phyloP scores from a whole-genome alignment of 2,113 vertebrate species.

The Xiphophorus couchianus region DNA sequence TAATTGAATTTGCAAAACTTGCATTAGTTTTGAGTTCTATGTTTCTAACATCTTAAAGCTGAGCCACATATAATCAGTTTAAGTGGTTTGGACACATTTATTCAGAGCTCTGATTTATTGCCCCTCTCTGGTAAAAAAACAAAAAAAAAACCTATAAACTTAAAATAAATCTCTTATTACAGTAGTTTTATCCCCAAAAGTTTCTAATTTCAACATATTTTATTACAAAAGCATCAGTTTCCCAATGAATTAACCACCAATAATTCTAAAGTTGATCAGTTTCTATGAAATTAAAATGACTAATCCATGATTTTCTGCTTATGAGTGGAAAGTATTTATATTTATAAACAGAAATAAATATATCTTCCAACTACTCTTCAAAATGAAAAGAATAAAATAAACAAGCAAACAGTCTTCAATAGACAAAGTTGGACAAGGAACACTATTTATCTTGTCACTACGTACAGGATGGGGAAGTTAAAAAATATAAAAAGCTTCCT shows the following conservation, averaged over 20 bases:
- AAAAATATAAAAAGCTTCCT: no score
- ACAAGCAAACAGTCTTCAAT: not conserved
- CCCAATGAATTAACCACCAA: not conserved
- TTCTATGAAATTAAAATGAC: not conserved
- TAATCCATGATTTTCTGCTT: not conserved
- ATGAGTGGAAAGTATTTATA: no score
- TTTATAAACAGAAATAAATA: no score
- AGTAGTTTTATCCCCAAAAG: not conserved
- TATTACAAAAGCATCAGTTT: not conserved
- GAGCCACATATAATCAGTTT: not conserved
- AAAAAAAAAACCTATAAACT: no score
- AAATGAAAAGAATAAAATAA: not conserved
- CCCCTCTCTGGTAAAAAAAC: not conserved
- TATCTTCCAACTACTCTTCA: not conserved
- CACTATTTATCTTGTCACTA: not conserved
- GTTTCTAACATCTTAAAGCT: no score
- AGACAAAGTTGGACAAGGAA: not conserved
- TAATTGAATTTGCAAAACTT: no score
- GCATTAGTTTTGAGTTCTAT: no score
- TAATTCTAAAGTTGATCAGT: not conserved
- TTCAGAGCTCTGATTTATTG: not conserved
- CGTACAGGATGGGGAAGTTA: no score
- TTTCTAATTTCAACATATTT: not conserved
- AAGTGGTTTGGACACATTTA: not conserved
- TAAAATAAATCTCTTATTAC: not conserved